Base-by-base conservation (phyloP, 2,113 vertebrate species). In the Aspidoscelis tigris region DNA sequence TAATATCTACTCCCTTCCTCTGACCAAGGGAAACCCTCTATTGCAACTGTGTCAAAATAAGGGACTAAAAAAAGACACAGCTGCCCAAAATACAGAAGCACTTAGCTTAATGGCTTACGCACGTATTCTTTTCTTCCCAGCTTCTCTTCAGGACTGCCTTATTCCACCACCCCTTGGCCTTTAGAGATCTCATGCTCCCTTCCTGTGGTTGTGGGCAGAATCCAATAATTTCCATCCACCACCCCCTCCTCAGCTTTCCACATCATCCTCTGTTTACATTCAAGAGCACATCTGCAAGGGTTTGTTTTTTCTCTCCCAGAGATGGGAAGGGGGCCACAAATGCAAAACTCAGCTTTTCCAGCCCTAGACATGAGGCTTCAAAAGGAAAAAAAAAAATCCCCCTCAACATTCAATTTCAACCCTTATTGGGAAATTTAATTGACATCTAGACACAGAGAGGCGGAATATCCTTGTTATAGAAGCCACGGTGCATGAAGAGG, bases 21-120 rank as follows among this genome's bases (percentile, higher is more conserved):
- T 78, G 61, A 53, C 69, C 26, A 69, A 83, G 58, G 76, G 68
- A 78, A 68, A 68, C 70, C 77, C 76, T 78, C 55, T 33, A 33
- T 33, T 14, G 16, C 43, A 50, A 47, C 79, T n/a, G 68, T 44
- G 75, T 64, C 74, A 86, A 80, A 82, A 64, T 64, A 78, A 81
- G 44, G 26, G 80, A 55, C 80, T 78, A 78, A 82, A 86, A 86
- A 77, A 86, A 86, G 74, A 78, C 33, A 16, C 41, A n/a, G 41
- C 33, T 16, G 43, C 44, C 58, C 55, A 73, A 78, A 58, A 77
- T 41, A 61, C 53, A n/a, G 80, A 82, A 73, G 16, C 47, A 61
- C 78, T 81, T 58, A 47, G 73, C 58, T 77, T 58, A 76, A 58
- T 75, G 71, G 70, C 44, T 71, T 71, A 39, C 20, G 79, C 73